phyloP scores from a whole-genome alignment of 2,113 vertebrate species.

The Grantiella picta region DNA sequence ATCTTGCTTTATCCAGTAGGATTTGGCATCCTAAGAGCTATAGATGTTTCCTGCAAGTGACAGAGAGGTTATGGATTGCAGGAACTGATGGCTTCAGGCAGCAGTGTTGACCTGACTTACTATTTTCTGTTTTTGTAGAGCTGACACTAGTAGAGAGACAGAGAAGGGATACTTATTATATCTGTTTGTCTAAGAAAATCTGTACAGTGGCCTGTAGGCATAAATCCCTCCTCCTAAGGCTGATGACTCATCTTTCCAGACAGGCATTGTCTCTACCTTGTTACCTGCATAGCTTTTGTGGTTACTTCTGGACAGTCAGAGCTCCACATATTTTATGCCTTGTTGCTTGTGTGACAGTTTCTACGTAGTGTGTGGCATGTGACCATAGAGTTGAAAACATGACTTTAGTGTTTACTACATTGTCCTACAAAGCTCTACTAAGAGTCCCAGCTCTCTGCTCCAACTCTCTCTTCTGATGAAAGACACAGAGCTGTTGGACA shows the following conservation, averaged over 20 bases:
- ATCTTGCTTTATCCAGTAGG: not conserved
- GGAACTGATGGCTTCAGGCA: not conserved
- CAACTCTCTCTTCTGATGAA: not conserved
- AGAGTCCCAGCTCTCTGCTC: not conserved
- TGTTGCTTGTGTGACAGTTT: not conserved
- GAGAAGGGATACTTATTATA: not conserved
- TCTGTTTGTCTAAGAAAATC: not conserved
- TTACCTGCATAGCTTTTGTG: not conserved
- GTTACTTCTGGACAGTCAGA: not conserved
- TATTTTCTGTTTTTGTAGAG: not conserved
- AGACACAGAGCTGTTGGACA: not conserved
- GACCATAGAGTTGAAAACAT: not conserved
- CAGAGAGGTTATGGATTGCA: accelerated
- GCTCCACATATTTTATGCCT: not conserved
- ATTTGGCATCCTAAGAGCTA: not conserved
- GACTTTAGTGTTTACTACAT: not conserved
- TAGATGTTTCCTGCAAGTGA: not conserved
- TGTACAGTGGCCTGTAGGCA: not conserved
- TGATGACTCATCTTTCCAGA: not conserved
- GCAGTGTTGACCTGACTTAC: not conserved
- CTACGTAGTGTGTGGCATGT: not conserved
- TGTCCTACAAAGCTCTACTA: not conserved
- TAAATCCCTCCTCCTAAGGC: not conserved
- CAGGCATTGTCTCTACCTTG: not conserved
- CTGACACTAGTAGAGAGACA: not conserved